These are phyloP conservation scores for Aphidoletes aphidimyza DNA, from an alignment of 2,888 invertebrate species.

Conservation along the genomic window DNA sequence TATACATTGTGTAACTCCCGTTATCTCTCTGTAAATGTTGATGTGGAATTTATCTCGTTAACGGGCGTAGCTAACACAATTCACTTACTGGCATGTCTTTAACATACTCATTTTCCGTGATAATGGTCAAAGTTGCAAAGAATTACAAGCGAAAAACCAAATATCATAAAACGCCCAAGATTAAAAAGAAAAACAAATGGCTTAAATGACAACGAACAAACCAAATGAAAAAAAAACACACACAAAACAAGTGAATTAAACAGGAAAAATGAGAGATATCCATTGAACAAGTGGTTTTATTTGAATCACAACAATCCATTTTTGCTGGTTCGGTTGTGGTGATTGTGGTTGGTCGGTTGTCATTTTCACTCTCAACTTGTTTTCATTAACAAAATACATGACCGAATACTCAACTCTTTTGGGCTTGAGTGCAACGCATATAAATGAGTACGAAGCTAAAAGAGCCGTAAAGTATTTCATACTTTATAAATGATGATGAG, in stretches of 20 bases:
- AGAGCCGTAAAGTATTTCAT: slow-evolving; percentile 43
- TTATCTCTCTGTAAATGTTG: no score
- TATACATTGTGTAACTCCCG: no score
- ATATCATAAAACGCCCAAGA: neutral
- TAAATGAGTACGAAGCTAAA: slow-evolving; percentile 34
- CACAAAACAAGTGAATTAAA: neutral
- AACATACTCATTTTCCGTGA: neutral
- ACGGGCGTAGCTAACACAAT: no score
- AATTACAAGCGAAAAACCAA: no score
- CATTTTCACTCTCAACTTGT: neutral
- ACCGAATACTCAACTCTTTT: neutral
- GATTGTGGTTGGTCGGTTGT: neutral
- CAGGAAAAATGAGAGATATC: neutral
- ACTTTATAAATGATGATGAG: slow-evolving; percentile 49
- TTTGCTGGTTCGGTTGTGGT: neutral
- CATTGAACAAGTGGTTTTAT: slow-evolving; percentile 35
- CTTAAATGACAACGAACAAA: slow-evolving; percentile 15
- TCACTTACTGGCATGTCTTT: neutral
- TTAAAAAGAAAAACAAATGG: slow-evolving; percentile 9
- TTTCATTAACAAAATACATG: neutral
- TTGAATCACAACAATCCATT: neutral
- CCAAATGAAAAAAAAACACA: neutral
- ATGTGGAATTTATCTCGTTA: no score
- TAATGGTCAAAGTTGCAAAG: neutral
- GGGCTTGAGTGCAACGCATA: neutral